Evolutionary conservation across 1,140 invertebrate species (phyloP), one percentile per base, ranked within the genome.

Genomic region (Cryptotermes secundus): DNA sequence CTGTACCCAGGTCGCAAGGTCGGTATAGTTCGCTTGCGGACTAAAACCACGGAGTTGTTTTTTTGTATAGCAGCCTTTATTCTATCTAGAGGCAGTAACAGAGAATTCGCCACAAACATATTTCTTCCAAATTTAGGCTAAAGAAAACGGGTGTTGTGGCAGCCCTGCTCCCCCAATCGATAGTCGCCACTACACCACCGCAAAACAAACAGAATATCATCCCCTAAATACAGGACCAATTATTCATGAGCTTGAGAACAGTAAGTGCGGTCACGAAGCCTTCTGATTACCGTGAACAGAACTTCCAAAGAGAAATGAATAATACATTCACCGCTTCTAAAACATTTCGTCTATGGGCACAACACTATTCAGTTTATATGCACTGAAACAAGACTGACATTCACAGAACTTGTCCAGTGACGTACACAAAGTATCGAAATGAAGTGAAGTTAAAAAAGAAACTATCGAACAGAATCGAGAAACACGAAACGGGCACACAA

Each of bases 131-230:
- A 49, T 49, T 49, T 49, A 49, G 38, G 38, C 9, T 42, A 49
- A 3, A 7, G 16, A 1, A 49, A 49, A 49, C 6, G 0, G 14
- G 45, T 2, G 59, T 3, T 31, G 59, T 72, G 59, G 59, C 59
- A 72, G 59, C 59, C 59, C 59, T 72, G 59, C 7, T 31, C 7
- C 26, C 9, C 2, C 59, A 26, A 72, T 49, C 45, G 22, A 49
- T 49, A 49, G 45, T 49, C 22, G 45, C 45, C 45, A 49, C 45
- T 72, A 72, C 59, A 72, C n/a, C 31, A 72, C 59, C 59, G 6
- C 59, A 72, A 72, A 72, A 72, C 59, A 72, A 72, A 72, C 59
- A 72, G 59, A 26, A 72, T 72, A 72, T 72, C 59, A 72, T 72
- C 9, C 59, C 45, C 45, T 49, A 49, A 49, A 49, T 49, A 49